Conservation (phyloP, 1,140 invertebrate genomes). For the Diachasmimorpha longicaudata region DNA sequence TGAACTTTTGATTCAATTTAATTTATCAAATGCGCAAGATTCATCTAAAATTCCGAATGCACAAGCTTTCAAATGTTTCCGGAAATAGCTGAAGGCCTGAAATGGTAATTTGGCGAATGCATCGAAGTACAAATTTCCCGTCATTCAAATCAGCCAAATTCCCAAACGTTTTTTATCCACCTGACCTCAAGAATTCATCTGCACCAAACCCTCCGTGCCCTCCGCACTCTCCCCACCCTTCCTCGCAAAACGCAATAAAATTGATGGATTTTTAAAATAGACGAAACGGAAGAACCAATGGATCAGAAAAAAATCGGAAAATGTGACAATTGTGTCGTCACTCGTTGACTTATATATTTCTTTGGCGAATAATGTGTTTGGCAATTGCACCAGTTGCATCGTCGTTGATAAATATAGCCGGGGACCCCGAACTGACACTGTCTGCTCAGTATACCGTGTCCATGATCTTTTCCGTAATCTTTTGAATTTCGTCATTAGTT, state of each 20-base stretch:
- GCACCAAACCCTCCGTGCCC: no score
- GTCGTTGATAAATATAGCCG: conserved; percentile 46
- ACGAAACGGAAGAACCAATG: background rate
- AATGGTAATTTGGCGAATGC: conserved; percentile 1
- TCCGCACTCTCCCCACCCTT: no score
- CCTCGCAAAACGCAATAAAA: no score
- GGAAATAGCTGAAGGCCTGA: conserved; percentile 17
- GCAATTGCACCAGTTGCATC: conserved; percentile 41
- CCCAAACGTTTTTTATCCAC: background rate
- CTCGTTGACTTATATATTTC: background rate
- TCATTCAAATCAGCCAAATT: background rate
- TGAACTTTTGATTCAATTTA: no score
- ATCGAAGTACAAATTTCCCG: background rate
- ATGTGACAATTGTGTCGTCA: conserved; percentile 1
- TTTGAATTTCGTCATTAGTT: background rate
- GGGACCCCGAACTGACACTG: conserved; percentile 21
- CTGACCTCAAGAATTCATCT: background rate
- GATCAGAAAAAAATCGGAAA: background rate
- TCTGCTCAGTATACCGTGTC: background rate
- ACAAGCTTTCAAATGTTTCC: background rate
- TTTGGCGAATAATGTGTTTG: conserved; percentile 41
- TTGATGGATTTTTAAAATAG: background rate
- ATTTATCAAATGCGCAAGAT: no score
- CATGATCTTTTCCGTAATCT: background rate
- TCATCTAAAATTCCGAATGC: no score